These are phyloP conservation scores for Monopis laevigella DNA, from an alignment of 2,888 invertebrate species.

Conservation along the genomic window DNA sequence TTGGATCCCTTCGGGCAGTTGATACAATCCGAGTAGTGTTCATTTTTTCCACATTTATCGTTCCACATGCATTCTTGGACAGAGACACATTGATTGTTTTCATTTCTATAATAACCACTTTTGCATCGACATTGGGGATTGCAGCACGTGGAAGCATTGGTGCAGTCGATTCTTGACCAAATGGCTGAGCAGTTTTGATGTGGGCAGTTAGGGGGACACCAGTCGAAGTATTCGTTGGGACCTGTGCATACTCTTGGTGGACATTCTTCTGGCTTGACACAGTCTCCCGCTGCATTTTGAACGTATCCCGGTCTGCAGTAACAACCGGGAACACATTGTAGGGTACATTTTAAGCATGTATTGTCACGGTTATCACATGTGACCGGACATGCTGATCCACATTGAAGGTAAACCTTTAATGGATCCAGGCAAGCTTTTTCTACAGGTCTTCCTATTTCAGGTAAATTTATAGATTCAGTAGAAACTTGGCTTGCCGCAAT, in stretches of 20 bases:
- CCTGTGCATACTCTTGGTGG: conserved; percentile 1
- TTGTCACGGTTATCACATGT: conserved; percentile 3
- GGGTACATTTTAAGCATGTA: conserved; percentile 7
- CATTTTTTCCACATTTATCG: not conserved
- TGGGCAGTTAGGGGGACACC: conserved; percentile 8
- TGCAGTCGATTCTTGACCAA: not conserved
- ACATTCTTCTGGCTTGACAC: conserved; percentile 12
- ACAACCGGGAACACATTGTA: conserved; percentile 10
- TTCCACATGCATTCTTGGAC: conserved; percentile 9
- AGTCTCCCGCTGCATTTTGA: conserved; percentile 6
- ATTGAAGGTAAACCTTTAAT: conserved; percentile 1
- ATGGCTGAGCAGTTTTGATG: not conserved
- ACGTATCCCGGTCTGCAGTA: conserved; percentile 10
- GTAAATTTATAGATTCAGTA: not conserved
- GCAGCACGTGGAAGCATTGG: conserved; percentile 14
- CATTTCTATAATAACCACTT: conserved; percentile 5
- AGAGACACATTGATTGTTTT: conserved; percentile 7
- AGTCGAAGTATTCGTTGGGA: conserved; percentile 3
- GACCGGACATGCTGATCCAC: conserved; percentile 10
- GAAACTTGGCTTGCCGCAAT: not conserved
- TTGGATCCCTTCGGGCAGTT: not conserved
- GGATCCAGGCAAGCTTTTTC: conserved; percentile 3
- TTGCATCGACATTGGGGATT: conserved; percentile 24
- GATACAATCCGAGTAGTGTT: not conserved
- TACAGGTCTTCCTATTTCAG: too few species aligned